Conservation (phyloP, 2,113 vertebrate species). For the Ancistrus triradiatus region DNA sequence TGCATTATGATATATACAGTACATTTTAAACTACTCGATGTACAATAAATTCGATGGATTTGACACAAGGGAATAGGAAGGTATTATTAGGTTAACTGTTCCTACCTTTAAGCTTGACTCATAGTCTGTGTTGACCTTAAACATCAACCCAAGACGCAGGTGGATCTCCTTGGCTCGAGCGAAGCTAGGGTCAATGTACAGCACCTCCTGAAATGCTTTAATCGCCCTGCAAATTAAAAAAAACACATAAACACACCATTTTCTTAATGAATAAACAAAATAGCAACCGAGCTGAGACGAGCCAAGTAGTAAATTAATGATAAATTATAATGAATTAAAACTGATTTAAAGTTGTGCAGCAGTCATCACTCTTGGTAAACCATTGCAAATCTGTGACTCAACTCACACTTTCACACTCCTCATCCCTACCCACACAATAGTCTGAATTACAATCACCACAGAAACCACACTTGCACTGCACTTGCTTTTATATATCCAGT, state of each 20-base stretch:
- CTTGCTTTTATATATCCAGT: too few relatives aligned
- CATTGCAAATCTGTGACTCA: not conserved
- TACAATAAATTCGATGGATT: too few relatives aligned
- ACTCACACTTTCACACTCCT: too few relatives aligned
- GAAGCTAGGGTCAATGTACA: slow-evolving; percentile 96
- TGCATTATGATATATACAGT: too few relatives aligned
- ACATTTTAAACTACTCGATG: too few relatives aligned
- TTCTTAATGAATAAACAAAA: too few relatives aligned
- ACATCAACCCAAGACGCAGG: slow-evolving; percentile 97
- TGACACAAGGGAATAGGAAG: too few relatives aligned
- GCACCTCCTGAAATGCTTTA: slow-evolving; percentile 98
- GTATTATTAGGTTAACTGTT: not conserved
- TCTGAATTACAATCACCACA: too few relatives aligned
- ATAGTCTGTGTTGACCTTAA: slow-evolving; percentile 97
- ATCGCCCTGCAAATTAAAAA: slow-evolving; percentile 80
- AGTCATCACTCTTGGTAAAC: not conserved
- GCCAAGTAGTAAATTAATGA: too few relatives aligned
- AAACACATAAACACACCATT: too few relatives aligned
- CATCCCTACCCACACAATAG: not conserved
- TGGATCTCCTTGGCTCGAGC: slow-evolving; percentile 96
- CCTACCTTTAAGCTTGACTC: slow-evolving; percentile 96
- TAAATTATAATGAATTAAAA: too few relatives aligned
- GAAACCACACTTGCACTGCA: not conserved
- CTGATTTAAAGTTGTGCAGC: not conserved
- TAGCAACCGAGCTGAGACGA: too few relatives aligned